Base-by-base conservation (phyloP, 1,140 invertebrate genomes). In the Penaeus vannamei region DNA sequence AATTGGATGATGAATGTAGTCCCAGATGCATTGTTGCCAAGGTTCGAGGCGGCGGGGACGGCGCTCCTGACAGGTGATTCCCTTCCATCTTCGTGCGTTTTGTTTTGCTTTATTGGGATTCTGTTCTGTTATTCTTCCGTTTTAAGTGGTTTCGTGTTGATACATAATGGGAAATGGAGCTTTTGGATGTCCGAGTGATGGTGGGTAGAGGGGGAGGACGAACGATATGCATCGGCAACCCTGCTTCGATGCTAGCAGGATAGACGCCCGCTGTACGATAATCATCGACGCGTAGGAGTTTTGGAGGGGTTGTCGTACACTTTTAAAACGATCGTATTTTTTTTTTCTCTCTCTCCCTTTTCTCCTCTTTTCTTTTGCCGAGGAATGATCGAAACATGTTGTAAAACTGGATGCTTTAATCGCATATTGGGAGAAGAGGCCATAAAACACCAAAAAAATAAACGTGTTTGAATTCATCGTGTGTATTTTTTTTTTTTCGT, bases 1-100 rank as follows among this genome's bases (percentile, higher is more conserved):
- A 89, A 89, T 89, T 89, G 87, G 72, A 89, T 89, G 87, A 89
- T 84, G 72, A 72, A 89, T 89, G 87, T 84, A 79, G 61, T 84
- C 82, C 62, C 77, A 89, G 87, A 89, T 89, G 82, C 87, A 84
- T 59, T 46, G 82, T 61, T 89, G 87, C 87, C 83, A 89, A 85
- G 22, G 66, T 22, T 23, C 64, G 23, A 61, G 10, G 12, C 53
- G 53, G 53, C 8, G 53, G 53, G 53, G 53, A 53, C 53, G 53
- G 12, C 8, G 1, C 53, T 53, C 53, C 14, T 53, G 53, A 53
- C 53, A 53, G 53, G 53, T 53, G 53, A 53, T 17, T 5, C 1
- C 53, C 12, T 53, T 53, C 53, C 53, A 12, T 53, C 53, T 53
- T 53, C 17, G 10, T 53, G 53, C 53, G 53, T 53, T 53, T 0